A percentile compares a stretch with the other conserved stretches of the same genome.
Conservation (phyloP, 2,888 invertebrate species). For the Pachydiplax longipennis region DNA sequence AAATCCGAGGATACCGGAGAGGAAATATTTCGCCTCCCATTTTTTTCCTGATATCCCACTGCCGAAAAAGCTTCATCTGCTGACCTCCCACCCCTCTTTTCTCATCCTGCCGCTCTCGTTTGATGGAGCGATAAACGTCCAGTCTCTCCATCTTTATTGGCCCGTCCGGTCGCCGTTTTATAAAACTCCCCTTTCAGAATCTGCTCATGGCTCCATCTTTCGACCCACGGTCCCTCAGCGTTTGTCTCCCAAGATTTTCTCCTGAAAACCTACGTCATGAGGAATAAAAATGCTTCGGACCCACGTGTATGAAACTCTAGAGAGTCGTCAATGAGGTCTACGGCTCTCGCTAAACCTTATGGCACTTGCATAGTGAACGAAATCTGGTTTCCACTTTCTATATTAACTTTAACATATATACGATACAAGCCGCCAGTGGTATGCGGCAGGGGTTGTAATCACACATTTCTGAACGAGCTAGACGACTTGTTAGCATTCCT, state of each 20-base stretch:
- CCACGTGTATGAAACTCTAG: not conserved
- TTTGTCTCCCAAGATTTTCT: not conserved
- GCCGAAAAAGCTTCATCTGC: not conserved
- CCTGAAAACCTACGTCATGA: not conserved
- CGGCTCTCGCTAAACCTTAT: too few relatives aligned
- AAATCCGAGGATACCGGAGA: not conserved
- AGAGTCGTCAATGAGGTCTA: not conserved
- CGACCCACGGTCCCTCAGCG: not conserved
- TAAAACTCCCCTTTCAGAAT: not conserved
- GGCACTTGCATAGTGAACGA: too few relatives aligned
- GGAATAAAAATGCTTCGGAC: not conserved
- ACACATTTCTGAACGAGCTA: too few relatives aligned
- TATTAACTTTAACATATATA: too few relatives aligned
- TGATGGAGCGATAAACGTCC: not conserved
- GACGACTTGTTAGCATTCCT: too few relatives aligned
- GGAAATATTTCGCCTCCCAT: not conserved
- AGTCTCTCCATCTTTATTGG: not conserved
- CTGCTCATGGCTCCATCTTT: not conserved
- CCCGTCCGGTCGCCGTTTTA: not conserved
- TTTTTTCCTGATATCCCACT: not conserved
- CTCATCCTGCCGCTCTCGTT: not conserved
- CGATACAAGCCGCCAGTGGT: too few relatives aligned
- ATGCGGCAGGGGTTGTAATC: too few relatives aligned
- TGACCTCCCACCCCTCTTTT: not conserved
- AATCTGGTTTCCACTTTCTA: too few relatives aligned